Evolutionary conservation across 2,113 vertebrate genomes (phyloP), one percentile per base, ranked within the genome.

Genomic region (Pontoporia blainvillei): DNA sequence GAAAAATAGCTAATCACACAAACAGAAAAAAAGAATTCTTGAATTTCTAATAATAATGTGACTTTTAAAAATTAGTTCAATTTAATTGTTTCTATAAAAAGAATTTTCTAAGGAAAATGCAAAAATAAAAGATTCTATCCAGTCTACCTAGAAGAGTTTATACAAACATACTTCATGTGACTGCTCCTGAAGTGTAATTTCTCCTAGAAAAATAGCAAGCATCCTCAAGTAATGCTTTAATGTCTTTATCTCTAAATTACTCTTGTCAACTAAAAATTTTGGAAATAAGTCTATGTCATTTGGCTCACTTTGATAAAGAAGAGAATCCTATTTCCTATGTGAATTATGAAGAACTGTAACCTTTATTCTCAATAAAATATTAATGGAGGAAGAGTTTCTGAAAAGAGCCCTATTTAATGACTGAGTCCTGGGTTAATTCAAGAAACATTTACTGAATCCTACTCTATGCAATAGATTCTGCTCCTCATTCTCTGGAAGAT

Each of bases 221-320:
- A 81, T 69, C 52, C 57, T 73, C 81, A 88, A 41, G 52, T 25
- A 88, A 94, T 81, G n/a, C 41, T 94, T 73, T 89, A 92, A 67
- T 86, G 20, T 73, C 85, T 92, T 81, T 81, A 54, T 86, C n/a
- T 73, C 66, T 92, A 94, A 90, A 92, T 90, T 94, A 94, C 59
- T 73, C 66, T 79, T 44, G 8, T 85, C 29, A 92, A 62, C 71
- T 73, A 85, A 94, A 64, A 84, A 54, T 73, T 72, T 73, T 92
- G 57, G 57, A 97, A 92, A 72, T 96, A 88, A 94, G 84, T 39
- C 64, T 79, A 71, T 91, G 21, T 69, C 64, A 89, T 89, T 92
- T 94, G 54, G 57, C 89, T 97, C 54, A 94, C 62, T 84, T 71
- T 88, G 54, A 90, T 93, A 83, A 93, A 67, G 44, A 95, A 88